phyloP scores from a whole-genome alignment of 2,888 invertebrate genomes.

The Drosophila tanythrix region DNA sequence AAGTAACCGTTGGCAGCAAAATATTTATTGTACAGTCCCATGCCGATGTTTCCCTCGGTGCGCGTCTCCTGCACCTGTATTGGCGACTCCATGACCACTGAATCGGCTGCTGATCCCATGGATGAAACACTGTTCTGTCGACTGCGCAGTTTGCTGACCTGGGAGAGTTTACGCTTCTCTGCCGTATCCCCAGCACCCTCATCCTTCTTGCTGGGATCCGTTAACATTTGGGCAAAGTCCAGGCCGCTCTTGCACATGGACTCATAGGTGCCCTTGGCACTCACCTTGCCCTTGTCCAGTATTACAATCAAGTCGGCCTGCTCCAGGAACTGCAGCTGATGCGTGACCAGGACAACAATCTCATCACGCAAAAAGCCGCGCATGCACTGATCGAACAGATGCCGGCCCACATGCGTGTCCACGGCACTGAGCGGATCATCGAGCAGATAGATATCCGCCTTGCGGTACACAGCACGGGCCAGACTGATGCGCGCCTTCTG shows the following conservation, averaged over 20 bases:
- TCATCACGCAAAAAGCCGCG: slow-evolving; percentile 87
- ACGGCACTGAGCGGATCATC: slow-evolving; percentile 97
- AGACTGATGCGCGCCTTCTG: slow-evolving; percentile 95
- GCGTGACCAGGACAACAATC: slow-evolving; percentile 91
- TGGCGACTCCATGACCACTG: slow-evolving; percentile 83
- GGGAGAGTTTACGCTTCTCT: slow-evolving; percentile 70
- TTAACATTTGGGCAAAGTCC: slow-evolving; percentile 91
- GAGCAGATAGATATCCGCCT: slow-evolving; percentile 93
- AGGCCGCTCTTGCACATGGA: slow-evolving; percentile 90
- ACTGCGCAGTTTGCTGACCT: slow-evolving; percentile 72
- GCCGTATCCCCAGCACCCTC: slow-evolving; percentile 66
- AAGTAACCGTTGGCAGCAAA: slow-evolving; percentile 89
- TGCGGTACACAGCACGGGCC: slow-evolving; percentile 93
- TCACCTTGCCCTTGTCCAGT: slow-evolving; percentile 83
- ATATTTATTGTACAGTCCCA: slow-evolving; percentile 88
- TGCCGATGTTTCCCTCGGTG: slow-evolving; percentile 88
- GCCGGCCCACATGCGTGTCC: slow-evolving; percentile 95
- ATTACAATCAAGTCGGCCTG: slow-evolving; percentile 87
- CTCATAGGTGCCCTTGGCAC: slow-evolving; percentile 89
- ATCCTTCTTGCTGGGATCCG: slow-evolving; percentile 85
- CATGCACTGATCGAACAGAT: slow-evolving; percentile 90
- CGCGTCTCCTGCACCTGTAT: slow-evolving; percentile 87
- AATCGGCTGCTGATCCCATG: slow-evolving; percentile 86
- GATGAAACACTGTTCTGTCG: slow-evolving; percentile 84
- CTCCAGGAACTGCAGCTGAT: slow-evolving; percentile 92